These are phyloP conservation scores for Protobothrops flavoviridis DNA, from an alignment of 2,113 vertebrate species.

Conservation along the genomic window DNA sequence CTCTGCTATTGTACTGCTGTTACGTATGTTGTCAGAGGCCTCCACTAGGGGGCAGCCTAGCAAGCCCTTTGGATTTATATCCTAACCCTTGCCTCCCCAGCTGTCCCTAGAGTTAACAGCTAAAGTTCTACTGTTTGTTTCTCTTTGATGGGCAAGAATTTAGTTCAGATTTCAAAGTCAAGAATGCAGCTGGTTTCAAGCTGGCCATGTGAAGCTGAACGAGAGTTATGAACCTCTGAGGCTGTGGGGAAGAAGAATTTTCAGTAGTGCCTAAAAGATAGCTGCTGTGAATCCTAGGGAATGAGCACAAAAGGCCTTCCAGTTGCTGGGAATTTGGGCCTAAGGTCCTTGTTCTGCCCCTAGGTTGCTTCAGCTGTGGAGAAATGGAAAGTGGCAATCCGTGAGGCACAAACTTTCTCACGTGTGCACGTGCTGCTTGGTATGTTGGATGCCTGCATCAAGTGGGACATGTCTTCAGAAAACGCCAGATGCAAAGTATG, in stretches of 20 bases:
- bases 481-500: slow-evolving; percentile 98
- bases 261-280: neutral
- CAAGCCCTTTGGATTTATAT: neutral
- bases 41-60: slow-evolving; percentile 68
- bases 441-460: slow-evolving; percentile 97
- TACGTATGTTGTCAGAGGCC: neutral
- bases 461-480: slow-evolving; percentile 99
- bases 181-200: slow-evolving; percentile 38
- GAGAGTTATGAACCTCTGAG: slow-evolving; percentile 25
- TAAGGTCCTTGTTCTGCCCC: slow-evolving; percentile 50
- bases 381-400: slow-evolving; percentile 91
- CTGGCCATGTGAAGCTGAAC: neutral
- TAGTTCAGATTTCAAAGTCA: slow-evolving; percentile 49
- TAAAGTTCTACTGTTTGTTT: slow-evolving; percentile 45
- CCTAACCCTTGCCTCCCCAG: neutral
- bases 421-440: slow-evolving; percentile 95
- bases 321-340: neutral
- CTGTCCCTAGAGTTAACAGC: slow-evolving; percentile 18
- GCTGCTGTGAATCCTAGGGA: neutral
- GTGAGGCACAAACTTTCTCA: slow-evolving; percentile 95
- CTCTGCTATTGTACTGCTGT: neutral
- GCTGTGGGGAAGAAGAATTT: slow-evolving; percentile 17
- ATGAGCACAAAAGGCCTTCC: slow-evolving; percentile 16
- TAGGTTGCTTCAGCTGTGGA: slow-evolving; percentile 94
- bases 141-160: slow-evolving; percentile 46